Evolutionary conservation across 2,888 invertebrate genomes (phyloP).

Genomic region (Agrotis puta): DNA sequence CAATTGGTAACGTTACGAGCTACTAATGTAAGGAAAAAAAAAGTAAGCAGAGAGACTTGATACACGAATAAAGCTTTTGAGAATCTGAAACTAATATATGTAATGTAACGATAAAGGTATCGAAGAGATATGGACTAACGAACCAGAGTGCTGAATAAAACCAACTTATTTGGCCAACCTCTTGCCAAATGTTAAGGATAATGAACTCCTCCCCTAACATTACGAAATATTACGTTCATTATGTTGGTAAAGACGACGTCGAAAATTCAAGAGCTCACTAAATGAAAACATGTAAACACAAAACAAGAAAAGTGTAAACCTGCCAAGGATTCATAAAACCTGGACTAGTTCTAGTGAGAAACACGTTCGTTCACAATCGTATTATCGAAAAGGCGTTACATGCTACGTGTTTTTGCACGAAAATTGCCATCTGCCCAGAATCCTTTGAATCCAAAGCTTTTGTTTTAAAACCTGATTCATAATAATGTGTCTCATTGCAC

Average conservation of each 20-base stretch:
- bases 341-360: slow-evolving; percentile 66
- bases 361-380: slow-evolving; percentile 75
- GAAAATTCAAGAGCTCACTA: neutral
- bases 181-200: neutral
- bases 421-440: slow-evolving; percentile 70
- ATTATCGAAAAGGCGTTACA: slow-evolving; percentile 80
- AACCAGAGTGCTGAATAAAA: neutral
- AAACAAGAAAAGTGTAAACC: slow-evolving; percentile 41
- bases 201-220: neutral
- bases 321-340: slow-evolving; percentile 67
- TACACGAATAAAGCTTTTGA: slow-evolving; percentile 9
- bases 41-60: slow-evolving; percentile 16
- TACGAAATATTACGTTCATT: slow-evolving; percentile 25
- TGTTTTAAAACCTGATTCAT: slow-evolving; percentile 62
- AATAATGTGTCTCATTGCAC: slow-evolving; percentile 48
- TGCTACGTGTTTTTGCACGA: slow-evolving; percentile 75
- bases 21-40: slow-evolving; percentile 54
- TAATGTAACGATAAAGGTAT: neutral
- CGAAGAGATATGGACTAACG: neutral
- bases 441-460: slow-evolving; percentile 65
- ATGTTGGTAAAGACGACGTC: neutral
- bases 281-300: slow-evolving; percentile 37
- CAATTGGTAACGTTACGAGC: slow-evolving; percentile 67
- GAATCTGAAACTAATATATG: slow-evolving; percentile 1
- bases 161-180: neutral